Evolutionary conservation across 2,888 invertebrate genomes (phyloP).

Genomic region (Phengaris alcon): DNA sequence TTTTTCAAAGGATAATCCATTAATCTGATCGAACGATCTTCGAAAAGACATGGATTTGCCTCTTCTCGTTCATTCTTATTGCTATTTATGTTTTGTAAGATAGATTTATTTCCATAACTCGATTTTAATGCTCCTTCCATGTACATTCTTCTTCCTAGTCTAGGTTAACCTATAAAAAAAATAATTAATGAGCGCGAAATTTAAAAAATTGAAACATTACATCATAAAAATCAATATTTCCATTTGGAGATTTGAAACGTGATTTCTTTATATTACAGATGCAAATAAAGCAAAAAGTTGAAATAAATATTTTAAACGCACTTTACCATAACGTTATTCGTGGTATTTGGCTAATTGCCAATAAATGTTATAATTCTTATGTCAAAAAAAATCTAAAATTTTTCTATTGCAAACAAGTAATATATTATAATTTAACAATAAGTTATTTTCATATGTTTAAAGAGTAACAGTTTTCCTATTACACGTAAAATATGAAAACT

Average conservation of each 20-base stretch:
- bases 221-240: constrained; percentile 50
- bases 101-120: too few relatives aligned
- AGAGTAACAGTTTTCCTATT: not conserved
- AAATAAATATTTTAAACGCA: not conserved
- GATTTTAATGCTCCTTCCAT: too few relatives aligned
- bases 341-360: constrained; percentile 35
- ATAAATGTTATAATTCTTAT: constrained; percentile 9
- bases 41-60: too few relatives aligned
- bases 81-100: too few relatives aligned
- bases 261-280: not conserved
- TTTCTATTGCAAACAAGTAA: not conserved
- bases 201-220: constrained; percentile 45
- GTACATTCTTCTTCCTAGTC: too few relatives aligned
- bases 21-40: too few relatives aligned
- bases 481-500: constrained; percentile 45
- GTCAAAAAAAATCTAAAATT: not conserved
- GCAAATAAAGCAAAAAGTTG: not conserved
- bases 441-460: not conserved
- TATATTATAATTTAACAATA: not conserved
- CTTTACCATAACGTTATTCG: not conserved
- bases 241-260: not conserved
- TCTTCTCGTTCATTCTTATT: too few relatives aligned
- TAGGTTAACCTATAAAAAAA: not conserved
- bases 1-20: too few relatives aligned
- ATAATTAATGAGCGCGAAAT: constrained; percentile 45